Conservation (phyloP, 2,888 invertebrate genomes). For the Morinoia aosen region DNA sequence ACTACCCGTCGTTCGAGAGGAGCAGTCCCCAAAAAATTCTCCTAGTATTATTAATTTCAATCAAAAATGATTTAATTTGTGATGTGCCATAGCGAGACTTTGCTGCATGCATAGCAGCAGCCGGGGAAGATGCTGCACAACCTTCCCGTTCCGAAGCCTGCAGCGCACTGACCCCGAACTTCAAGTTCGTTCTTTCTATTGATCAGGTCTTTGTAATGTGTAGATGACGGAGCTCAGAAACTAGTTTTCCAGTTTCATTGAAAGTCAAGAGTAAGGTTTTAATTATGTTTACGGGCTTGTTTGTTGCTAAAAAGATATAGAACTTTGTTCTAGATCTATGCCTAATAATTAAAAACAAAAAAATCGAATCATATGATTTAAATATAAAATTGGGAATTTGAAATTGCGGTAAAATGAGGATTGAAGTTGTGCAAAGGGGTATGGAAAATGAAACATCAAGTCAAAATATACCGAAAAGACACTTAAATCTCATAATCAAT, state of each 20-base stretch:
- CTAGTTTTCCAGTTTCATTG: background rate
- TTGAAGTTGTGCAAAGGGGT: no score
- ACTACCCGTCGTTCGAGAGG: no score
- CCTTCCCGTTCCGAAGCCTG: background rate
- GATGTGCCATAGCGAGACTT: background rate
- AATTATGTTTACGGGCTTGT: background rate
- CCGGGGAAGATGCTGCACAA: background rate
- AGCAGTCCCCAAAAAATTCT: no score
- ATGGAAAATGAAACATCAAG: no score
- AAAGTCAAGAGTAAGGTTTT: background rate
- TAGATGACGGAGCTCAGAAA: background rate
- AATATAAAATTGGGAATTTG: no score
- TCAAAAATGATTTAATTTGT: background rate
- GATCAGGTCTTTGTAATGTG: background rate
- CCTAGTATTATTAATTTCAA: no score
- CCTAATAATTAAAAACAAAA: no score
- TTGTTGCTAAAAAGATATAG: background rate
- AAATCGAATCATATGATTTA: no score
- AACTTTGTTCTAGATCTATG: background rate
- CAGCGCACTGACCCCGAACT: background rate
- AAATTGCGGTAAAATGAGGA: no score
- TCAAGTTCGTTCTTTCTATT: background rate
- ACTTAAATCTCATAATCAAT: no score
- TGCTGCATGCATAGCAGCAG: background rate
- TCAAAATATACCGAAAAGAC: no score